phyloP scores from a whole-genome alignment of 2,797 vertebrate genomes.

The Pangasius sanitwongsei region DNA sequence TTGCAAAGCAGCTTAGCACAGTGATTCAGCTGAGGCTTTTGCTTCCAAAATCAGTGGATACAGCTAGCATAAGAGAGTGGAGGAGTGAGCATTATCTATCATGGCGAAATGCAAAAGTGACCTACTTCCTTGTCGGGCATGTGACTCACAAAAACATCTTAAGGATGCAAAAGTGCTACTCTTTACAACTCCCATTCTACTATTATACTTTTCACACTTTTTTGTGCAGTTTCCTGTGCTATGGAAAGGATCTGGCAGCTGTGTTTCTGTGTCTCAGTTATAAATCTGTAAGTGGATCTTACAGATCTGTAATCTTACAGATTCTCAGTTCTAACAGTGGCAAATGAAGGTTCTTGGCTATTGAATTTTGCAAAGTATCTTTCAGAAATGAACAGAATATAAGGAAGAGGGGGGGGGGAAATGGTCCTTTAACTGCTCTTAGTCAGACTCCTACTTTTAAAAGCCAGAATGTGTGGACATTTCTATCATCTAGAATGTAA shows the following conservation, averaged over 20 bases:
- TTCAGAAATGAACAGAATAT: not conserved
- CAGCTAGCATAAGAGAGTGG: slow-evolving; percentile 50
- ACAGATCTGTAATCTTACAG: not conserved
- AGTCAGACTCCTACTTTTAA: not conserved
- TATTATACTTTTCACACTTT: slow-evolving; percentile 1
- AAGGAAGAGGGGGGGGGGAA: not conserved
- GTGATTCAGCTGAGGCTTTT: slow-evolving; percentile 70
- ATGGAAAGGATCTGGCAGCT: not conserved
- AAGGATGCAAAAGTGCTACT: slow-evolving; percentile 3
- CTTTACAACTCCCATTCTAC: not conserved
- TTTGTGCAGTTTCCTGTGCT: slow-evolving; percentile 17
- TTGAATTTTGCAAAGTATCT: slow-evolving; percentile 11
- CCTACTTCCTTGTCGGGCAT: slow-evolving; percentile 71
- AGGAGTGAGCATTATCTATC: slow-evolving; percentile 68
- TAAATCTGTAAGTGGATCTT: not conserved
- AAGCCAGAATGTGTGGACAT: not conserved
- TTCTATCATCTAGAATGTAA: not conserved
- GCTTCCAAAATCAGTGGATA: slow-evolving; percentile 63
- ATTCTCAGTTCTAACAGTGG: slow-evolving; percentile 6
- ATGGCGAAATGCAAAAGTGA: slow-evolving; percentile 73
- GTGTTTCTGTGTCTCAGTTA: not conserved
- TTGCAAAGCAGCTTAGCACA: slow-evolving; percentile 74
- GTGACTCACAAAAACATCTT: slow-evolving; percentile 36
- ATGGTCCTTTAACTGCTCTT: slow-evolving; percentile 1
- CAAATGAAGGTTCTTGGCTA: not conserved